phyloP scores from a whole-genome alignment of 1,140 invertebrate genomes.

The Arctopsyche grandis region DNA sequence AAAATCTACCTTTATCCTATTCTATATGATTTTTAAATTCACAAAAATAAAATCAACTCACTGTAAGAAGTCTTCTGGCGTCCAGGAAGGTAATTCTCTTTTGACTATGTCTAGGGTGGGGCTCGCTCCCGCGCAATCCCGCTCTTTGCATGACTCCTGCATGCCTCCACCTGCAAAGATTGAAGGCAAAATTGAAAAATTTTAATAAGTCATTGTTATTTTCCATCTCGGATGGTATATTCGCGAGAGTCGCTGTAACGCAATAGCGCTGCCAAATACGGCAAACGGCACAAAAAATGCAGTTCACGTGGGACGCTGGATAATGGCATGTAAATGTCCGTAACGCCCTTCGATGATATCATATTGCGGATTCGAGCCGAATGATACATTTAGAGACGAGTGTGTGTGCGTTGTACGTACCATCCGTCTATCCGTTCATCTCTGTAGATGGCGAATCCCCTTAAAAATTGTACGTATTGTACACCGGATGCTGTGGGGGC shows the following conservation, averaged over 20 bases:
- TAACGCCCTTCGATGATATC: slow-evolving; percentile 49
- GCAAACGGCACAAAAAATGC: slow-evolving; percentile 45
- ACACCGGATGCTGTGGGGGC: slow-evolving; percentile 23
- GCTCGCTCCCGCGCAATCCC: slow-evolving; percentile 46
- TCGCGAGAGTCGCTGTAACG: slow-evolving; percentile 19
- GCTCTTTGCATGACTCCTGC: slow-evolving; percentile 52
- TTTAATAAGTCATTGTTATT: slow-evolving; percentile 4
- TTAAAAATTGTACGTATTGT: background rate
- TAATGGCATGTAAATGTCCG: slow-evolving; percentile 47
- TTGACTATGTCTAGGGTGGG: slow-evolving; percentile 46
- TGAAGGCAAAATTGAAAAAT: background rate
- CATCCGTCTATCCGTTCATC: background rate
- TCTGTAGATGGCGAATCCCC: slow-evolving; percentile 4
- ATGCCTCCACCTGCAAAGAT: slow-evolving; percentile 53
- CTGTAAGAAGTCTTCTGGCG: slow-evolving; percentile 53
- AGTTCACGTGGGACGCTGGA: slow-evolving; percentile 40
- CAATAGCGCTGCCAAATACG: slow-evolving; percentile 41
- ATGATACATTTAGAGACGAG: background rate
- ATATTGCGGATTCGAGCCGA: slow-evolving; percentile 39
- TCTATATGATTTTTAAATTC: background rate
- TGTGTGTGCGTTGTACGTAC: background rate
- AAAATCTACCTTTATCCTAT: background rate
- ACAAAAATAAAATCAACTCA: slow-evolving; percentile 30
- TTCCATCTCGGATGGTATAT: background rate
- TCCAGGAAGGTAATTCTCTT: slow-evolving; percentile 46